Base-by-base conservation (phyloP, 2,113 vertebrate genomes). In the Egretta garzetta region DNA sequence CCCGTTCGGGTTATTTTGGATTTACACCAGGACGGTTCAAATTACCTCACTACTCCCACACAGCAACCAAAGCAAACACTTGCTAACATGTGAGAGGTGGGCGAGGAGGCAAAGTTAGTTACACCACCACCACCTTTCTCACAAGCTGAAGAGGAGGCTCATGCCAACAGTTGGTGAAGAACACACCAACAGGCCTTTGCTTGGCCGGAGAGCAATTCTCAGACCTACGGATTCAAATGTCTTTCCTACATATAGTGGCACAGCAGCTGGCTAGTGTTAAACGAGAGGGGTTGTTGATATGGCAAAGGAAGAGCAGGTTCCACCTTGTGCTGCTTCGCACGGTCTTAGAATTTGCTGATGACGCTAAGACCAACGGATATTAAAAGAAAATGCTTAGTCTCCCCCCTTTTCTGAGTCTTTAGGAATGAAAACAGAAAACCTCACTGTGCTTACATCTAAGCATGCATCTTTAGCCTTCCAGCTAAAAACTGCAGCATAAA, bases 31-130 rank as follows among this genome's bases (percentile, higher is more conserved):
- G n/a, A 90, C 6, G 4, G 79, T 91, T 83, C 76, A 70, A 71
- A 93, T 95, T 95, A 94, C 90, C 94, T 97, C 95, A 95, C 75
- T 19, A n/a, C 85, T 92, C 97, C 95, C 64, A 95, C 88, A 77
- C 75, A 56, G 60, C 52, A 88, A 77, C 80, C 80, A 92, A 77
- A 95, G 82, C 88, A 93, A 97, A 95, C 27, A 16, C 71, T 96
- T 24, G 71, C 75, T 96, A 95, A 90, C 92, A 94, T 90, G 95
- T 95, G 86, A 95, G 86, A 90, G 68, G 95, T 95, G 90, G 96
- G 94, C 27, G 80, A 97, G 72, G 50, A 95, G 82, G 71, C 74
- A 90, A 88, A 94, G 82, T 47, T 70, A 88, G 82, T 93, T 97
- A 92, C 94, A 96, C 95, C 92, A 97, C 80, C 68, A 66, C n/a